A percentile compares a stretch with the other conserved stretches of the same genome.
phyloP scores from a whole-genome alignment of 1,140 invertebrate species.

The Drosophila obscura region DNA sequence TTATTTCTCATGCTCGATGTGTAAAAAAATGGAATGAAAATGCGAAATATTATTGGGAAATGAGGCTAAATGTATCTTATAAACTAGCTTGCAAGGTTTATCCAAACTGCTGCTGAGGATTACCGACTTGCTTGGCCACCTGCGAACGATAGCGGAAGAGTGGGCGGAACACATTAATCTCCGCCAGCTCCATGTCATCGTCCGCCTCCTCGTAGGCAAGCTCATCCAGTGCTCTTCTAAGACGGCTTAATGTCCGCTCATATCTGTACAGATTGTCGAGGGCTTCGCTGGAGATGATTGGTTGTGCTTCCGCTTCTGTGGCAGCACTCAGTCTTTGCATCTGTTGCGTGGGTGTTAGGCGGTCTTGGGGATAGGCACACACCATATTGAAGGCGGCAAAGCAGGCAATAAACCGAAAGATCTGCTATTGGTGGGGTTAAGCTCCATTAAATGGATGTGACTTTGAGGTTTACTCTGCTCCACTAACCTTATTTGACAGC shows the following conservation, averaged over 20 bases:
- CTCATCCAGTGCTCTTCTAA: conserved; percentile 58
- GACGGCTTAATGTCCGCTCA: conserved; percentile 39
- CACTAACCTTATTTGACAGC: conserved; percentile 38
- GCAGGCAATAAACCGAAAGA: conserved; percentile 37
- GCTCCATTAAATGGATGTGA: neutral
- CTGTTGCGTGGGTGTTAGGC: conserved; percentile 4
- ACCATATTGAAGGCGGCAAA: conserved; percentile 22
- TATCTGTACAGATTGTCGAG: conserved; percentile 44
- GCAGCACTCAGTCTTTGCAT: conserved; percentile 37
- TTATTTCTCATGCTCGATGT: conserved; percentile 39
- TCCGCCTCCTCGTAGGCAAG: conserved; percentile 57
- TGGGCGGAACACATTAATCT: conserved; percentile 78
- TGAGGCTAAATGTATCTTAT: conserved; percentile 4
- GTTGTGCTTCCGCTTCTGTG: neutral
- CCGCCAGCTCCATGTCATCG: conserved; percentile 76
- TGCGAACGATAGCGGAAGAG: conserved; percentile 75
- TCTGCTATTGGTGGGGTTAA: conserved; percentile 14
- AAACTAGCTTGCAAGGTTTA: neutral
- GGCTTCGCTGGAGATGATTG: conserved; percentile 8
- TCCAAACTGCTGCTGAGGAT: conserved; percentile 54
- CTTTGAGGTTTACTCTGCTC: too few species aligned
- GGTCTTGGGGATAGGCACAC: conserved; percentile 42
- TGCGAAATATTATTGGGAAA: conserved; percentile 17
- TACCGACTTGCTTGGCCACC: conserved; percentile 54
- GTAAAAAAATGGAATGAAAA: conserved; percentile 42